phyloP scores from a whole-genome alignment of 2,797 vertebrate genomes.

The Acestrorhynchus altus region DNA sequence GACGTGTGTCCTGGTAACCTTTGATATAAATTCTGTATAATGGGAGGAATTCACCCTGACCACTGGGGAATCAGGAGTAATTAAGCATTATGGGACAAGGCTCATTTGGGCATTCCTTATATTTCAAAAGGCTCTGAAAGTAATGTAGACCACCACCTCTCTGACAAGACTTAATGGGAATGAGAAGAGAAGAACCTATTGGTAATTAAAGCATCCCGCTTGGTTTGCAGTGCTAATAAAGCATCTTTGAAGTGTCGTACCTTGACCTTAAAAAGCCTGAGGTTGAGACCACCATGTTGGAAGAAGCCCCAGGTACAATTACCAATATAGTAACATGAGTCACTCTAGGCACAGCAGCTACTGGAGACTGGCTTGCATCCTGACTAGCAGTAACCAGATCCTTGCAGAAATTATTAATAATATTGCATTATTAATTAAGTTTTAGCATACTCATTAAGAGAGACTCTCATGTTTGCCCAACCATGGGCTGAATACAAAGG shows the following conservation, averaged over 20 bases:
- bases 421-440: slow-evolving; percentile 63
- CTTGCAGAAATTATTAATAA: slow-evolving; percentile 65
- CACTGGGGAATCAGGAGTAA: slow-evolving; percentile 69
- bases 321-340: slow-evolving; percentile 67
- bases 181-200: slow-evolving; percentile 31
- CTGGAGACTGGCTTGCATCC: slow-evolving; percentile 71
- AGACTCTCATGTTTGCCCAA: slow-evolving; percentile 80
- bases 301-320: slow-evolving; percentile 66
- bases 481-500: slow-evolving; percentile 77
- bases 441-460: slow-evolving; percentile 73
- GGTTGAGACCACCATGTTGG: slow-evolving; percentile 62
- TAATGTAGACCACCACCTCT: slow-evolving; percentile 58
- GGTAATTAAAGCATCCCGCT: slow-evolving; percentile 38
- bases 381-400: slow-evolving; percentile 77
- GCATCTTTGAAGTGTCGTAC: slow-evolving; percentile 61
- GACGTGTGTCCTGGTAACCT: slow-evolving; percentile 77
- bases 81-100: slow-evolving; percentile 69
- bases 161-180: slow-evolving; percentile 24
- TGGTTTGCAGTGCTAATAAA: slow-evolving; percentile 63
- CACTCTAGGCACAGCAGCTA: slow-evolving; percentile 62
- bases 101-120: slow-evolving; percentile 61
- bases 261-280: slow-evolving; percentile 69
- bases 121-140: slow-evolving; percentile 59
- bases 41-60: slow-evolving; percentile 69
- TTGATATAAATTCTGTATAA: slow-evolving; percentile 77